These are phyloP conservation scores for Chirona hameri DNA, from an alignment of 2,888 invertebrate genomes.

Conservation along the genomic window DNA sequence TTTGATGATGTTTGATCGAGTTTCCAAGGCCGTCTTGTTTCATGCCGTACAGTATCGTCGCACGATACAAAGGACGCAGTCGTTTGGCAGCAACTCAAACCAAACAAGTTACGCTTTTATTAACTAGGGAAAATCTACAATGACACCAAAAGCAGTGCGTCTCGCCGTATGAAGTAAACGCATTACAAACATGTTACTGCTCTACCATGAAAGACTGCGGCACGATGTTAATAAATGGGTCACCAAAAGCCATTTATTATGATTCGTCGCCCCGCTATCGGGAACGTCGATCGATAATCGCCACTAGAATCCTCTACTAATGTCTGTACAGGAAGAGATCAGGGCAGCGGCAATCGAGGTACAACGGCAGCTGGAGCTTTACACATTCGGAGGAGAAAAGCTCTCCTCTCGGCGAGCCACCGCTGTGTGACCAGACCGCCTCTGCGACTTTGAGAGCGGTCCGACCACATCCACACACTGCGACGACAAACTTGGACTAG, in stretches of 20 bases:
- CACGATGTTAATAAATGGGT: conserved; percentile 10
- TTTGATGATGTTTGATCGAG: background rate
- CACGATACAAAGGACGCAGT: too few species aligned
- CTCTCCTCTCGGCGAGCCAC: too few species aligned
- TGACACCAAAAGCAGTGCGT: background rate
- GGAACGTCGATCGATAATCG: background rate
- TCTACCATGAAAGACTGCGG: conserved; percentile 14
- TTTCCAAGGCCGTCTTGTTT: too few species aligned
- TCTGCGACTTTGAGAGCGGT: too few species aligned
- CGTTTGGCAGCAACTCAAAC: too few species aligned
- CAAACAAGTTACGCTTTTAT: background rate
- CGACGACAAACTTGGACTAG: background rate
- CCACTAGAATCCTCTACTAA: background rate
- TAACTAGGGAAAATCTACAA: background rate
- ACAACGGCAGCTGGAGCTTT: background rate
- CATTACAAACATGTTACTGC: background rate
- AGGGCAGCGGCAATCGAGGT: background rate
- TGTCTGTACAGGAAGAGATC: background rate
- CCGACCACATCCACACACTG: too few species aligned
- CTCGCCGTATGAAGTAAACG: background rate
- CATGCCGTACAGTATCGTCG: too few species aligned
- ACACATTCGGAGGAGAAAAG: too few species aligned
- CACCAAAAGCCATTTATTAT: background rate
- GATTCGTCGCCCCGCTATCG: background rate
- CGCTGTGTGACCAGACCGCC: too few species aligned